phyloP scores from a whole-genome alignment of 2,888 invertebrate species.

The Drymonia ruficornis region DNA sequence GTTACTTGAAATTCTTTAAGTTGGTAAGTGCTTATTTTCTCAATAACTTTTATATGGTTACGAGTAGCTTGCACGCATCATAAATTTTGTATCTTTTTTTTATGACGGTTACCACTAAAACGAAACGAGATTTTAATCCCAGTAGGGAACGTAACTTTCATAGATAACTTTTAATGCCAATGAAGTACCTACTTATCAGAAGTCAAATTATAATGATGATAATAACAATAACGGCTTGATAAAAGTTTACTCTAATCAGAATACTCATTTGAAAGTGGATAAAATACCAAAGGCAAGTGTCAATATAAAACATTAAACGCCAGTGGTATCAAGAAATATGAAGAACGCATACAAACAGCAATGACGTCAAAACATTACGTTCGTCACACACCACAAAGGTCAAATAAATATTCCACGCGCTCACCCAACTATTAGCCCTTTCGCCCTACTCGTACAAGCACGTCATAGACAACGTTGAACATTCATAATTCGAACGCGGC shows the following conservation, averaged over 20 bases:
- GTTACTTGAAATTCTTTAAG: no score
- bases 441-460: slow-evolving; percentile 15
- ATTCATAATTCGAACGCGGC: slow-evolving; percentile 55
- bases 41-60: neutral
- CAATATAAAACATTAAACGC: no score
- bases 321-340: neutral
- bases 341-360: neutral
- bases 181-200: neutral
- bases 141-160: neutral
- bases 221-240: no score
- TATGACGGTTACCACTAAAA: neutral
- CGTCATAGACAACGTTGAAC: slow-evolving; percentile 46
- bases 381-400: slow-evolving; percentile 1
- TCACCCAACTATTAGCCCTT: slow-evolving; percentile 19
- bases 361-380: neutral
- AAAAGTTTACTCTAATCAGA: no score
- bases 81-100: neutral
- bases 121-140: neutral
- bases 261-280: no score
- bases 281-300: no score
- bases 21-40: no score
- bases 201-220: neutral
- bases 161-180: neutral
- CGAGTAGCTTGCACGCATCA: neutral
- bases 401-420: slow-evolving; percentile 3